Evolutionary conservation across 2,797 vertebrate genomes (phyloP), one percentile per base, ranked within the genome.

Genomic region (Nothura maculosa): DNA sequence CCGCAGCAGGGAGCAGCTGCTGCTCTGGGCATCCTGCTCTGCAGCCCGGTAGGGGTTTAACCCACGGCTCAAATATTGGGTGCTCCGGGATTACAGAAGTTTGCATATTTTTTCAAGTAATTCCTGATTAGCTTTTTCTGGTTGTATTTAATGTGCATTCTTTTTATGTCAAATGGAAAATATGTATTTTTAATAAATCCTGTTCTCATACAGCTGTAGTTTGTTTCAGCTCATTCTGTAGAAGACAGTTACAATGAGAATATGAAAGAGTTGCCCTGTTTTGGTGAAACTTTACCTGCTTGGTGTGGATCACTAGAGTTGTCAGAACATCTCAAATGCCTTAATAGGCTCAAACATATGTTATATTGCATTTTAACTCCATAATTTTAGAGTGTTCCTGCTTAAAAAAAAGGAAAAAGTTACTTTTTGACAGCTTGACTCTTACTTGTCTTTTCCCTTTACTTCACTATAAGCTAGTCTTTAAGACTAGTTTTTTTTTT

Each of bases 141-240:
- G 24, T 72, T 75, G 82, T 94, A n/a, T 93, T 89, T 76, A 47
- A 28, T 93, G 77, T 91, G 91, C 25, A 19, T 78, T 91, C 85
- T 95, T 96, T 96, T 86, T 96, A 87, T 96, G 96, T 96, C 63
- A 94, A 89, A 87, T 55, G 81, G 40, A 95, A 92, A 61, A 80
- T 85, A 85, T 1, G 93, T 96, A 96, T 97, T 97, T 97, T 96
- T 95, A 96, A 97, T 96, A 93, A 96, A 96, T 90, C 57, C n/a
- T 42, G 42, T 21, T 93, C 77, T 96, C 89, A 47, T 88, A 83
- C 42, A 60, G 27, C 34, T 93, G 30, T 21, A 14, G 27, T 61
- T 93, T 70, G 43, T 90, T 92, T 89, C 73, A 34, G 57, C 61
- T 61, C 7, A 42, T 90, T 91, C 87, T 89, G 43, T 87, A 73